Evolutionary conservation across 1,140 invertebrate genomes (phyloP).

Genomic region (Drosophila rufa): DNA sequence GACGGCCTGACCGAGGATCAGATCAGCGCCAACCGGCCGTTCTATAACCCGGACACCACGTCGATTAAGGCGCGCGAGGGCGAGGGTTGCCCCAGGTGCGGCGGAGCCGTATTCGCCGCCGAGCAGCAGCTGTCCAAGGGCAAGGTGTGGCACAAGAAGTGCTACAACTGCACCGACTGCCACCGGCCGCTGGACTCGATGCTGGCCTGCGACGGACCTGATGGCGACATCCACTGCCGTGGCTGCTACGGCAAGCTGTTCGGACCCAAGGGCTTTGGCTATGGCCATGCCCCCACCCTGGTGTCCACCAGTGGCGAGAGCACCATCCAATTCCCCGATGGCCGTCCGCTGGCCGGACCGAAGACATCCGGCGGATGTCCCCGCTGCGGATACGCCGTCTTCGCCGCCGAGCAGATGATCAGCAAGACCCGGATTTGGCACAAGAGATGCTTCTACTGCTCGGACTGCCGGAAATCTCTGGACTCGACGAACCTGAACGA

Average conservation of each 20-base stretch:
- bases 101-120: constrained; percentile 96
- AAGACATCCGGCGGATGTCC: constrained; percentile 89
- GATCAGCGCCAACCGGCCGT: constrained; percentile 91
- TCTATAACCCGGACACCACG: constrained; percentile 93
- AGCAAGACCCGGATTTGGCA: constrained; percentile 97
- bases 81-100: constrained; percentile 96
- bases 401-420: constrained; percentile 97
- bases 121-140: constrained; percentile 97
- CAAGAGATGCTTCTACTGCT: constrained; percentile 97
- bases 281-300: constrained; percentile 93
- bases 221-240: constrained; percentile 94
- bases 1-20: constrained; percentile 94
- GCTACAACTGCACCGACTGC: constrained; percentile 96
- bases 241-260: constrained; percentile 95
- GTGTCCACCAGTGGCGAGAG: constrained; percentile 91
- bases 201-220: constrained; percentile 94
- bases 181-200: constrained; percentile 97
- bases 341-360: constrained; percentile 86
- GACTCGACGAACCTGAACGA: constrained; percentile 97
- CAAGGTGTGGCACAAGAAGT: constrained; percentile 97
- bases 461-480: constrained; percentile 95
- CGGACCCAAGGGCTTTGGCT: constrained; percentile 96
- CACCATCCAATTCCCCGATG: constrained; percentile 88
- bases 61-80: constrained; percentile 94
- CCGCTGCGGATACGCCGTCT: constrained; percentile 94